A percentile compares a stretch with the other conserved stretches of the same genome.
These are phyloP conservation scores for Panagrolaimus sp. DNA, from an alignment of 1,140 invertebrate species.

Conservation along the genomic window DNA sequence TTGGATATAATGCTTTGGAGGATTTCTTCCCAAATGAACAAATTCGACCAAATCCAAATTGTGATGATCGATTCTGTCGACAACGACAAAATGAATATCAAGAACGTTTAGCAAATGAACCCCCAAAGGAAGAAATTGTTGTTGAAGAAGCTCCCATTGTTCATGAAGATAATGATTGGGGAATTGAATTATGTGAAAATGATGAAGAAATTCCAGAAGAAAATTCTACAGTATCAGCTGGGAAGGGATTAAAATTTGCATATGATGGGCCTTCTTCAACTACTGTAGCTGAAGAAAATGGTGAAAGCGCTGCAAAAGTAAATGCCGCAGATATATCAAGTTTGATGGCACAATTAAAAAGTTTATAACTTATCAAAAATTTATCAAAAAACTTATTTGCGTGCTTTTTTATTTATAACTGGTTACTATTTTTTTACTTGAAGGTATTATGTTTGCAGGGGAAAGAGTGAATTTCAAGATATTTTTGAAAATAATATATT, in stretches of 20 bases:
- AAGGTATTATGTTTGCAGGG: no score
- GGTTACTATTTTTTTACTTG: no score
- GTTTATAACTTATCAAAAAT: constrained; percentile 62
- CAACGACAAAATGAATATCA: constrained; percentile 71
- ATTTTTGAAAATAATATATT: no score
- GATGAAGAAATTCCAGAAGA: constrained; percentile 60
- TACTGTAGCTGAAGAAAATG: constrained; percentile 17
- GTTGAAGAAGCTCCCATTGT: constrained; percentile 55
- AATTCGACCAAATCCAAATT: constrained; percentile 83
- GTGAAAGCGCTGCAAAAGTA: neutral
- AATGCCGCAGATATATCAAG: constrained; percentile 69
- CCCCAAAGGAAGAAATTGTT: constrained; percentile 45
- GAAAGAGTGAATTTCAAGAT: no score
- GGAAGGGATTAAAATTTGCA: constrained; percentile 67
- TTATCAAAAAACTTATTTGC: no score
- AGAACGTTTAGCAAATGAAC: constrained; percentile 48
- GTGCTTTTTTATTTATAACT: no score
- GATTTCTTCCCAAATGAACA: constrained; percentile 93
- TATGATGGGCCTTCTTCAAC: constrained; percentile 66
- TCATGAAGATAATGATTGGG: constrained; percentile 60
- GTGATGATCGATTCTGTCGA: constrained; percentile 77
- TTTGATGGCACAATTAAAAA: constrained; percentile 82
- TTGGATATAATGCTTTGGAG: constrained; percentile 90
- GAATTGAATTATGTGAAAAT: constrained; percentile 71
- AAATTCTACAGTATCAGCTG: constrained; percentile 44